Evolutionary conservation across 1,140 invertebrate genomes (phyloP).

Genomic region (Anoplolepis gracilipes): DNA sequence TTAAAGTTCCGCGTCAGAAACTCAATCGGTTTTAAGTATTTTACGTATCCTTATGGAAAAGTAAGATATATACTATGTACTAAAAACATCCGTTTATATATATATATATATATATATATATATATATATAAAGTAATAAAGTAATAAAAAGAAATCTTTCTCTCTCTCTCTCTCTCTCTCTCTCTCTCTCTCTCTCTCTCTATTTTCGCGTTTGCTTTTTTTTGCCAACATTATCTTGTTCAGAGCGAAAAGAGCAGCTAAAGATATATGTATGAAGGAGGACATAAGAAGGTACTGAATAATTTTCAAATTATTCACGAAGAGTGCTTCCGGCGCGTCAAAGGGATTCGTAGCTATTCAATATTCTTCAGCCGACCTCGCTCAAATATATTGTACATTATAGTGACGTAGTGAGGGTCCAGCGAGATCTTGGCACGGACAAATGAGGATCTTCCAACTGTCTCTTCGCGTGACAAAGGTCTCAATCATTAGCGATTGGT

Average conservation of each 20-base stretch:
- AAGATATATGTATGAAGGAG: constrained; percentile 17
- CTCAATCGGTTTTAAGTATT: constrained; percentile 45
- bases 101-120: too few relatives aligned
- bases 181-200: too few relatives aligned
- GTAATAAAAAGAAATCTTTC: too few relatives aligned
- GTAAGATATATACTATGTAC: constrained; percentile 27
- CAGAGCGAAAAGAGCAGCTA: neutral
- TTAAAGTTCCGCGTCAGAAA: constrained; percentile 37
- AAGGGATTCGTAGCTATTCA: constrained; percentile 16
- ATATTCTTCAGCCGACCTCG: constrained; percentile 14
- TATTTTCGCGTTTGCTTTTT: constrained; percentile 23
- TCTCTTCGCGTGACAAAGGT: constrained; percentile 60
- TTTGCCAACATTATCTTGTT: neutral
- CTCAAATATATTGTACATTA: neutral
- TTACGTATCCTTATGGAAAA: constrained; percentile 11
- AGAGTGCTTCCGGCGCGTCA: neutral
- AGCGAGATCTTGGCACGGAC: constrained; percentile 9
- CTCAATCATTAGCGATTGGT: constrained; percentile 54
- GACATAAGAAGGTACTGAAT: constrained; percentile 10
- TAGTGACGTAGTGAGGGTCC: neutral
- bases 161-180: too few relatives aligned
- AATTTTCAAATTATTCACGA: constrained; percentile 59
- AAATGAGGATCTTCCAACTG: constrained; percentile 61
- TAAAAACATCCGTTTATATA: neutral
- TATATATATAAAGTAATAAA: too few relatives aligned